Percentiles rank a stretch among this genome's conserved stretches.
Conservation (phyloP, 2,888 invertebrate genomes). For the Parnassius glacialis region DNA sequence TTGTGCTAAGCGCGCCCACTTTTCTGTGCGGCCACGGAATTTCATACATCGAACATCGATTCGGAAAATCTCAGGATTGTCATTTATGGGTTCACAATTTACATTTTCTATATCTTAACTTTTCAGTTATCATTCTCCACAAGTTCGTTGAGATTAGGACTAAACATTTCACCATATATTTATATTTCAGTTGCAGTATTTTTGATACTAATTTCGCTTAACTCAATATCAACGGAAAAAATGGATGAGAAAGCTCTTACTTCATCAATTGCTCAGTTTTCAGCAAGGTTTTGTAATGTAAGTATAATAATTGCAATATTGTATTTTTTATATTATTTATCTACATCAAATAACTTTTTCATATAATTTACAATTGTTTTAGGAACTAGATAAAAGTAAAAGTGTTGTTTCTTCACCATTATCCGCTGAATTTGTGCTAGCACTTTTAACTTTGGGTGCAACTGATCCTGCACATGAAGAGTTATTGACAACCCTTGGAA, state of each 20-base stretch:
- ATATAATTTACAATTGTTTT: slow-evolving; percentile 22
- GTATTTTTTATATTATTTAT: too few relatives aligned
- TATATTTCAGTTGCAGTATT: slow-evolving; percentile 47
- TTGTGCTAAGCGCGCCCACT: too few relatives aligned
- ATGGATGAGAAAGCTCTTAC: slow-evolving; percentile 65
- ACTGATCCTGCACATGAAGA: slow-evolving; percentile 59
- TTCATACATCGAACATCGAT: too few relatives aligned
- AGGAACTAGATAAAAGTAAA: slow-evolving; percentile 64
- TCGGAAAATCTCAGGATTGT: too few relatives aligned
- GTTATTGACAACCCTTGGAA: slow-evolving; percentile 54
- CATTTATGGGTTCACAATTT: too few relatives aligned
- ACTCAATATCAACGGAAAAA: slow-evolving; percentile 35
- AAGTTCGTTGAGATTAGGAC: too few relatives aligned
- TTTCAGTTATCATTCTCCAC: too few relatives aligned
- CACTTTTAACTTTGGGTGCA: slow-evolving; percentile 65
- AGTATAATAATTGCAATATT: slow-evolving; percentile 38
- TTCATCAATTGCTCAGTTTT: slow-evolving; percentile 61
- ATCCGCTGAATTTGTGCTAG: slow-evolving; percentile 71
- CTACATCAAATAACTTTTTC: not conserved
- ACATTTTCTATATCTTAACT: too few relatives aligned
- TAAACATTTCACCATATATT: not conserved
- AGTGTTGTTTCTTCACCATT: slow-evolving; percentile 75
- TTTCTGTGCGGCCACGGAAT: too few relatives aligned
- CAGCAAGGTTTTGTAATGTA: slow-evolving; percentile 77
- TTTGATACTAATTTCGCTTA: slow-evolving; percentile 36